Conservation (phyloP, 2,113 vertebrate species). For the Dermatemys mawii region DNA sequence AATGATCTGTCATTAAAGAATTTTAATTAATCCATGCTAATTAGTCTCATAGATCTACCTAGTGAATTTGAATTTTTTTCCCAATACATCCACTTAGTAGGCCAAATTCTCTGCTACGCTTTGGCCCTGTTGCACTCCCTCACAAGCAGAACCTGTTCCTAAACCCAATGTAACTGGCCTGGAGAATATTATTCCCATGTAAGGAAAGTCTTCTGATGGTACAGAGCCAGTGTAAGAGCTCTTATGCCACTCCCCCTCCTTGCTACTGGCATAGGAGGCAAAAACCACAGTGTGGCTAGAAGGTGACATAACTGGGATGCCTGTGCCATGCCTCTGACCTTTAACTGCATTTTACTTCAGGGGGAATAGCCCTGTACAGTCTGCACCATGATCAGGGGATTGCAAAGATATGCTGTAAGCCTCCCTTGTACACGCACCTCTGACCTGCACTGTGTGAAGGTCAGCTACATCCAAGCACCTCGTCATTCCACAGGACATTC, state of each 20-base stretch:
- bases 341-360: background rate
- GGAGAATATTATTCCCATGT: background rate
- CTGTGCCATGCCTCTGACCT: background rate
- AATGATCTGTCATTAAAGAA: background rate
- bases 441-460: background rate
- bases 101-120: background rate
- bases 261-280: rapidly evolving
- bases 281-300: background rate
- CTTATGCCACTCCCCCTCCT: background rate
- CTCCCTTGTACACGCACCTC: background rate
- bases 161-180: background rate
- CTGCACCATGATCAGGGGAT: background rate
- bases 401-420: background rate
- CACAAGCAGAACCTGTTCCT: background rate
- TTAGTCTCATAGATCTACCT: background rate
- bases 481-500: background rate
- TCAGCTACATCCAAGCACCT: rapidly evolving
- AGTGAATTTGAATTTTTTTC: background rate
- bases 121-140: background rate
- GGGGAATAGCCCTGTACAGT: rapidly evolving
- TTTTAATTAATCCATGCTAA: background rate
- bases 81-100: background rate
- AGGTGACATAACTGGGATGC: rapidly evolving
- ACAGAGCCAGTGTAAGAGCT: background rate
- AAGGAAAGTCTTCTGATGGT: rapidly evolving